Conservation (phyloP, 2,888 invertebrate species). For the Brenthis daphne region DNA sequence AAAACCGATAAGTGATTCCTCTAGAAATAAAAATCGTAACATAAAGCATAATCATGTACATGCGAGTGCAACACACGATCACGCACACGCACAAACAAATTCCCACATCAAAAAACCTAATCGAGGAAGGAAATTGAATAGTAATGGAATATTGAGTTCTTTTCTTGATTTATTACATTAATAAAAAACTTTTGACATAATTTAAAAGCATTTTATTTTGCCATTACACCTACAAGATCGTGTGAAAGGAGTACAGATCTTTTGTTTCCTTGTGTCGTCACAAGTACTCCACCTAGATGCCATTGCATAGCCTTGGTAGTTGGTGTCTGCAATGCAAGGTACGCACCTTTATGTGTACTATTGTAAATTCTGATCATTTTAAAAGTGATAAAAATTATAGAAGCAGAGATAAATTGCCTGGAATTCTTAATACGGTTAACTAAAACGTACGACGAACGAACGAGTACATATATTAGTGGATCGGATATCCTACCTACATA, state of each 20-base stretch:
- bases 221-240: constrained; percentile 21
- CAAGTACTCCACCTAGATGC: constrained; percentile 29
- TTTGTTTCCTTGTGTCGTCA: constrained; percentile 34
- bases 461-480: constrained; percentile 14
- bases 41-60: constrained; percentile 23
- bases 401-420: neutral
- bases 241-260: constrained; percentile 33
- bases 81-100: constrained; percentile 5
- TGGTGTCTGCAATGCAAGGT: constrained; percentile 36
- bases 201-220: constrained; percentile 19
- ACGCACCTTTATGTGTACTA: constrained; percentile 30
- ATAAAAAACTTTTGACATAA: constrained; percentile 48
- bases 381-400: neutral
- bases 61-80: constrained; percentile 3
- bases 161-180: constrained; percentile 70
- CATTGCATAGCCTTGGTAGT: constrained; percentile 41
- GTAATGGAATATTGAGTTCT: constrained; percentile 59
- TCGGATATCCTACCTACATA: constrained; percentile 27
- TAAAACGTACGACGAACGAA: no score
- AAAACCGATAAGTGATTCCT: constrained; percentile 46
- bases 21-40: constrained; percentile 38
- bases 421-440: neutral
- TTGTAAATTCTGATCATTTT: constrained; percentile 3
- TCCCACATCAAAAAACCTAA: constrained; percentile 38
- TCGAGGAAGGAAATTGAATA: constrained; percentile 49